These are phyloP conservation scores for Malacoraja senta DNA, from an alignment of 2,797 vertebrate genomes.

Conservation along the genomic window DNA sequence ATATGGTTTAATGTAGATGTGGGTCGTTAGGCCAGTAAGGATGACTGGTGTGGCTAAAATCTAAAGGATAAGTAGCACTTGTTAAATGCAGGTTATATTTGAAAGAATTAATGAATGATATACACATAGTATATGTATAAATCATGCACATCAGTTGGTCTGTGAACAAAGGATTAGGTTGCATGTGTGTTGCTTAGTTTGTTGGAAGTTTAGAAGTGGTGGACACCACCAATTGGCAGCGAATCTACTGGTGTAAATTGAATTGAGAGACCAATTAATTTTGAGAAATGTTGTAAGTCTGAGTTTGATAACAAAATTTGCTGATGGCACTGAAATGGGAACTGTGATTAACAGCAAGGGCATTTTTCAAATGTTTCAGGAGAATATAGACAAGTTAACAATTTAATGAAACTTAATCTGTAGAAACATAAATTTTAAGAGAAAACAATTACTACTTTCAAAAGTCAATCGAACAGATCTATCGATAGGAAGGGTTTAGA, in stretches of 20 bases:
- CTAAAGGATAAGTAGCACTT: not conserved
- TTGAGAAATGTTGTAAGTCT: not conserved
- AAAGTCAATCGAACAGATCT: too few species aligned
- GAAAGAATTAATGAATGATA: not conserved
- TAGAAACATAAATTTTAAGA: not conserved
- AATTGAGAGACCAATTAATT: not conserved
- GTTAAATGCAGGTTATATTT: not conserved
- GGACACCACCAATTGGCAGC: not conserved
- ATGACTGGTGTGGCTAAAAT: too few species aligned
- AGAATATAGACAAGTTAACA: not conserved
- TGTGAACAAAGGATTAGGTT: not conserved
- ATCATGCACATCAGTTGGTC: not conserved
- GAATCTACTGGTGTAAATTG: not conserved
- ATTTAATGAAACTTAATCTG: not conserved
- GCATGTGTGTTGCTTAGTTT: not conserved
- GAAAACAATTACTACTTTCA: not conserved
- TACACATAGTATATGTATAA: not conserved
- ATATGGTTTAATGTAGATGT: too few species aligned
- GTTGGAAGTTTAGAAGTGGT: not conserved
- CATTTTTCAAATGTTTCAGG: not conserved
- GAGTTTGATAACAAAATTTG: not conserved
- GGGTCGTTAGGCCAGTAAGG: too few species aligned
- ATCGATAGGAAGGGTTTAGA: too few species aligned
- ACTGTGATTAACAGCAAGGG: not conserved
- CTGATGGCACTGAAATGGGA: not conserved